Percentiles rank a stretch among this genome's conserved stretches.
These are phyloP conservation scores for Natrix natrix DNA, from an alignment of 2,797 vertebrate species.

Conservation along the genomic window DNA sequence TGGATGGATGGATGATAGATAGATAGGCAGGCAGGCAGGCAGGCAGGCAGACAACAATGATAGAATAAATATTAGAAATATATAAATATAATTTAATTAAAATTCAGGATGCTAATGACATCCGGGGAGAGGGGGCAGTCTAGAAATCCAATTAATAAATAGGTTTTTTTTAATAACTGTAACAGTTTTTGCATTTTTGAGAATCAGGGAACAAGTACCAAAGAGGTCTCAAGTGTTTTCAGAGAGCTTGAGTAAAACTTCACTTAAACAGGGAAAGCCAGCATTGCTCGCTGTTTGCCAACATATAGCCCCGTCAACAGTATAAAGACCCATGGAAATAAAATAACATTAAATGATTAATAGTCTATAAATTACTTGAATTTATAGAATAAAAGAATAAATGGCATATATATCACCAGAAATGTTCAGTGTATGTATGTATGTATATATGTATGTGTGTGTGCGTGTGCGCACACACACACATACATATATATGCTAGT, in stretches of 20 bases:
- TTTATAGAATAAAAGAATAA: no score
- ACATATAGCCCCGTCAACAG: not conserved
- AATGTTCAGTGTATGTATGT: no score
- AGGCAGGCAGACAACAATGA: not conserved
- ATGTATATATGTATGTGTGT: no score
- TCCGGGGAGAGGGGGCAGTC: no score
- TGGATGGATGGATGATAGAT: no score
- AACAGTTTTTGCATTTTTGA: conserved; percentile 64
- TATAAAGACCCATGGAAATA: not conserved
- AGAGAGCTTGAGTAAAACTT: conserved; percentile 50
- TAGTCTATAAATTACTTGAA: not conserved
- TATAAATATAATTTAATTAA: conserved; percentile 19
- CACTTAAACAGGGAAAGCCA: conserved; percentile 62
- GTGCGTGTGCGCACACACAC: no score
- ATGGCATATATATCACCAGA: not conserved
- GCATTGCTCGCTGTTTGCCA: conserved; percentile 56
- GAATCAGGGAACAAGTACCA: conserved; percentile 34
- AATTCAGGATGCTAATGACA: conserved; percentile 38
- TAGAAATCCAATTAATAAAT: no score
- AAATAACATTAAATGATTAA: not conserved
- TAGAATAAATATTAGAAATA: not conserved
- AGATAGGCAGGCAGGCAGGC: no score
- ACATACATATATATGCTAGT: no score
- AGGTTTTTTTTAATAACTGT: conserved; percentile 7
- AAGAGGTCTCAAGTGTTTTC: conserved; percentile 38